Base-by-base conservation (phyloP, 2,113 vertebrate species). In the Willisornis vidua region DNA sequence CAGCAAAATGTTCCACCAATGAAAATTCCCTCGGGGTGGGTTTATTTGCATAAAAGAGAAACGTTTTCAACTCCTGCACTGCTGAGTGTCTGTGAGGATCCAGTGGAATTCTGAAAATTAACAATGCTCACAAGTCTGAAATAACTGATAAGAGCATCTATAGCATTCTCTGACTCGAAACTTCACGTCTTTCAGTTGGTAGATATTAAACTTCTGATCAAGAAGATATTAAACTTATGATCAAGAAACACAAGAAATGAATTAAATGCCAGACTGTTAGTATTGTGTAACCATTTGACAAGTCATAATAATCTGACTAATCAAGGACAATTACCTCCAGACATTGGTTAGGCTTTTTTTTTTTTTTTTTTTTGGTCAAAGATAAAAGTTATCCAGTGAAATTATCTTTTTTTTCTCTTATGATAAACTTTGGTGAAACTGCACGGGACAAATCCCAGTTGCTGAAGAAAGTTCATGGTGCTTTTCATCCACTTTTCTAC, bases 1-100 rank as follows among this genome's bases (percentile, higher is more conserved):
- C 62, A 73, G 74, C 19, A 75, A 61, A 89, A 75, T 68, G 12
- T 67, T 91, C 54, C 49, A 70, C 35, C 25, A 35, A 20, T 4
- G 1, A 73, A 85, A 89, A 55, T 4, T 45, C 24, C 66, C 23
- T 51, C 0, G 46, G 2, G 31, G 41, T 1, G 0, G 12, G 5
- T 16, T 48, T 23, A 81, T 33, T 81, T 81, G 37, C 24, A 76
- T 14, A 89, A 89, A 82, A 12, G 8, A 87, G 37, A 81, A 81
- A 39, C 49, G 4, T 75, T 89, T 94, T 78, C 66, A 85, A 25
- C 4, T 1, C 31, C 66, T 79, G 18, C 18, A 41, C 31, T 73
- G n/a, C n/a, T 91, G 45, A 81, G 15, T 41, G 75, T 78, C 49
- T 73, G 14, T 48, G 20, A 77, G 31, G 19, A 70, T 61, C 41